Evolutionary conservation across 2,888 invertebrate species (phyloP), one percentile per base, ranked within the genome.

Genomic region (Drosophila ustulata): DNA sequence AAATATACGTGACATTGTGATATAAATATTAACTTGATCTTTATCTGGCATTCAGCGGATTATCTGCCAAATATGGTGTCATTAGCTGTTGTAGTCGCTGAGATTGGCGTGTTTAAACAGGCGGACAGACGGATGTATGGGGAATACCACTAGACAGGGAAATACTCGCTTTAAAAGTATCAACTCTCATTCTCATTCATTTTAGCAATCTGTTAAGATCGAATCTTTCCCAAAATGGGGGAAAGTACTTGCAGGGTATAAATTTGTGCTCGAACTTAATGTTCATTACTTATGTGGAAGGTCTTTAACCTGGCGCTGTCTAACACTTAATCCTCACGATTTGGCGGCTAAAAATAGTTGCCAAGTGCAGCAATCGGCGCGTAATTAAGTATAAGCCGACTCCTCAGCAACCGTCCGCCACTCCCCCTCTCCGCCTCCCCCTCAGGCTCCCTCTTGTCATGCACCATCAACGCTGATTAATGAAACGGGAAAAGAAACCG

Each of bases 231-330:
- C 18, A 13, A 7, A 41, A 18, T 13, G 13, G 6, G 2, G 6
- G 4, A 6, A 18, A 3, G 34, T 11, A 3, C 7, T n/a, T 30
- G 0, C 41, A 34, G 55, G 23, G 55, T 43, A 43, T 53, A 34
- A 34, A 25, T 18, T 11, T 37, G 45, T 56, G 25, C 23, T 11
- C 25, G 50, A 30, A 50, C 25, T 30, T 53, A 61, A 71, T 68
- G 41, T 18, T 18, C 18, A 18, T 1, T 18, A 18, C 18, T 18
- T 34, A 73, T 73, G 68, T 25, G 8, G 30, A 51, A 66, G 87
- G 80, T 88, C 83, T 86, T 85, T 82, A 71, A 83, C 86, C 88
- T 71, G 56, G 28, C 34, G 32, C 63, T 45, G 52, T 49, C 56
- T 57, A 45, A 68, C 68, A 72, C 59, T 68, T 71, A 80, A 75